phyloP scores from a whole-genome alignment of 2,888 invertebrate species.

The Cryptocephalus primarius region DNA sequence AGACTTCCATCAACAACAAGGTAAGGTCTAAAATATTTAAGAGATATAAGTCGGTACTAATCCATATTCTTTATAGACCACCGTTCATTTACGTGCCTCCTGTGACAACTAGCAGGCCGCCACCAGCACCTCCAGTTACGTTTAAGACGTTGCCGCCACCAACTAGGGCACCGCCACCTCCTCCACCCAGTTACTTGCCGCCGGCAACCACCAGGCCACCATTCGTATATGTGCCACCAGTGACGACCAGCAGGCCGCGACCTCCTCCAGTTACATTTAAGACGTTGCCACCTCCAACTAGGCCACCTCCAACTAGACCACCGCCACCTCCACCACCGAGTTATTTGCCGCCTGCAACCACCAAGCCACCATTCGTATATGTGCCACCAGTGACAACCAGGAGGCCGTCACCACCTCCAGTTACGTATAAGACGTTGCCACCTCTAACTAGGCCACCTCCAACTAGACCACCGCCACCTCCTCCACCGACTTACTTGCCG shows the following conservation, averaged over 20 bases:
- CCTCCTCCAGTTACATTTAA: not conserved
- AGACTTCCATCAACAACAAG: no score
- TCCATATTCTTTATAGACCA: no score
- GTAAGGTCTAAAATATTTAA: no score
- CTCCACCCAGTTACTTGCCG: not conserved
- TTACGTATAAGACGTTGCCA: not conserved
- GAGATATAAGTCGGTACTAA: no score
- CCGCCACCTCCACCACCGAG: not conserved
- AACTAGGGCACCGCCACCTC: not conserved
- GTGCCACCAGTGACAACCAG: not conserved
- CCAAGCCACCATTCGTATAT: not conserved
- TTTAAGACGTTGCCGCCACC: not conserved
- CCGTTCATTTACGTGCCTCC: not conserved
- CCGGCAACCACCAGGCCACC: not conserved
- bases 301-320: not conserved
- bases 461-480: conserved; percentile 1
- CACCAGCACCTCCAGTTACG: no score
- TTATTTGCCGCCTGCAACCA: not conserved
- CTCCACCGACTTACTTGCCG: not conserved
- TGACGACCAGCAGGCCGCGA: no score
- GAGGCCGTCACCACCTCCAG: not conserved
- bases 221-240: no score
- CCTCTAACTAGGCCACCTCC: not conserved
- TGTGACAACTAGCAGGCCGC: no score
- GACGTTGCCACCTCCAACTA: no score